Evolutionary conservation across 1,140 invertebrate species (phyloP).

Genomic region (Orius laevigatus): DNA sequence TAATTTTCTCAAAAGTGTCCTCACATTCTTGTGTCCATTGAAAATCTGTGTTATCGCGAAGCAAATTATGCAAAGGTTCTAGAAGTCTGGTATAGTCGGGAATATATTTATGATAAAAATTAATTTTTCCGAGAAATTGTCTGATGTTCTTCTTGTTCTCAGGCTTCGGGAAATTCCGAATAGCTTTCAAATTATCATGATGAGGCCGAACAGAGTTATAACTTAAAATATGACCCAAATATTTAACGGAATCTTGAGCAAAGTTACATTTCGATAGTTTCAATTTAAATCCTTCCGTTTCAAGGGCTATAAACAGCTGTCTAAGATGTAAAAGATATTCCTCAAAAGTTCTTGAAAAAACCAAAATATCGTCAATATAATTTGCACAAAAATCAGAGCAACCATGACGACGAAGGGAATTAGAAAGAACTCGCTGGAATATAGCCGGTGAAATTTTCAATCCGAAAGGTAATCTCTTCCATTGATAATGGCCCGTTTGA

Average conservation of each 20-base stretch:
- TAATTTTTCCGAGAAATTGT: too few relatives aligned
- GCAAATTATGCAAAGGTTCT: slow-evolving; percentile 23
- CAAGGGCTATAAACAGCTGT: slow-evolving; percentile 1
- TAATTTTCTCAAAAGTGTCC: slow-evolving; percentile 19
- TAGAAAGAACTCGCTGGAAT: slow-evolving; percentile 26
- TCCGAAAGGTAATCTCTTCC: slow-evolving; percentile 24
- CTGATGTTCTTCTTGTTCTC: slow-evolving; percentile 18
- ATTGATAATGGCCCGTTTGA: slow-evolving; percentile 26
- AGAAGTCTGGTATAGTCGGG: slow-evolving; percentile 23
- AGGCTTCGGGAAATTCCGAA: slow-evolving; percentile 21
- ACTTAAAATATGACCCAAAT: slow-evolving; percentile 24
- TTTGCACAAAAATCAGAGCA: slow-evolving; percentile 1
- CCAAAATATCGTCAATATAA: slow-evolving; percentile 5
- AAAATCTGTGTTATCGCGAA: slow-evolving; percentile 21
- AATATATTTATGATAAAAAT: slow-evolving; percentile 24
- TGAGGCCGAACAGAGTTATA: slow-evolving; percentile 22
- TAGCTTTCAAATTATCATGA: slow-evolving; percentile 24
- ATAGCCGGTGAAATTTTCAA: slow-evolving; percentile 28
- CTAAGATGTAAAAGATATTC: slow-evolving; percentile 3
- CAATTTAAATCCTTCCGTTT: slow-evolving; percentile 23
- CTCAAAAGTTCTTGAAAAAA: slow-evolving; percentile 8
- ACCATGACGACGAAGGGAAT: slow-evolving; percentile 2
- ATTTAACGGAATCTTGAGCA: slow-evolving; percentile 23
- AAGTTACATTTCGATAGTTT: slow-evolving; percentile 25
- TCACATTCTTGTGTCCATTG: slow-evolving; percentile 18